Percentiles rank a stretch among this genome's conserved stretches.
Evolutionary conservation across 2,797 vertebrate genomes (phyloP).

Genomic region (Anableps anableps): DNA sequence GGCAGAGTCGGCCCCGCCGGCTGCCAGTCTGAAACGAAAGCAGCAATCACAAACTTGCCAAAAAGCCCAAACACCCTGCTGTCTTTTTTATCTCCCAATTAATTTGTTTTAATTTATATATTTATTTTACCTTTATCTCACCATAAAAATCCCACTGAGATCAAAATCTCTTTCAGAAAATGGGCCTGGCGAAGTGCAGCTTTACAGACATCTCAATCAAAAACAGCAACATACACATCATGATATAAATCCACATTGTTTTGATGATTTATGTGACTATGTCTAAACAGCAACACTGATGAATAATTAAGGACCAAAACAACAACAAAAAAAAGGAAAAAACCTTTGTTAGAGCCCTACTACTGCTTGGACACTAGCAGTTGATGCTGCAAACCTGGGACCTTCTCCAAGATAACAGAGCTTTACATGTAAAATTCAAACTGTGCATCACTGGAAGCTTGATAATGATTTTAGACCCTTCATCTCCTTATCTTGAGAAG

Average conservation of each 20-base stretch:
- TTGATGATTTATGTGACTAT: constrained; percentile 12
- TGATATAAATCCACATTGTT: constrained; percentile 1
- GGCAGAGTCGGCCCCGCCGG: constrained; percentile 8
- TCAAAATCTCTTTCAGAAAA: constrained; percentile 9
- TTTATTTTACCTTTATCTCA: constrained; percentile 13
- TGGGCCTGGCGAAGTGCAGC: neutral
- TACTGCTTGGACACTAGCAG: constrained; percentile 15
- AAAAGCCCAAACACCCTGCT: constrained; percentile 24
- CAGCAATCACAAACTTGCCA: constrained; percentile 39
- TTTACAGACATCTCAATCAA: neutral
- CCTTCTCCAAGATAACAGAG: constrained; percentile 19
- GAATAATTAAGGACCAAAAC: neutral
- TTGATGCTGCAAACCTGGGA: constrained; percentile 29
- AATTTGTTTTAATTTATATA: constrained; percentile 19
- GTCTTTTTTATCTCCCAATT: constrained; percentile 18
- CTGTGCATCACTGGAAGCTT: constrained; percentile 38
- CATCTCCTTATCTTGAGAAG: constrained; percentile 27
- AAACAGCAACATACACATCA: neutral
- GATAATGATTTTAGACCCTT: constrained; percentile 33
- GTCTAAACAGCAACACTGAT: constrained; percentile 20
- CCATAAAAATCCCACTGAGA: constrained; percentile 14
- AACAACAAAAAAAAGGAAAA: neutral
- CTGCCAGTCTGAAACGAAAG: constrained; percentile 36
- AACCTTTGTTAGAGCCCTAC: neutral
- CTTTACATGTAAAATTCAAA: constrained; percentile 54